phyloP scores from a whole-genome alignment of 2,888 invertebrate species.

The Hyposoter dolosus region DNA sequence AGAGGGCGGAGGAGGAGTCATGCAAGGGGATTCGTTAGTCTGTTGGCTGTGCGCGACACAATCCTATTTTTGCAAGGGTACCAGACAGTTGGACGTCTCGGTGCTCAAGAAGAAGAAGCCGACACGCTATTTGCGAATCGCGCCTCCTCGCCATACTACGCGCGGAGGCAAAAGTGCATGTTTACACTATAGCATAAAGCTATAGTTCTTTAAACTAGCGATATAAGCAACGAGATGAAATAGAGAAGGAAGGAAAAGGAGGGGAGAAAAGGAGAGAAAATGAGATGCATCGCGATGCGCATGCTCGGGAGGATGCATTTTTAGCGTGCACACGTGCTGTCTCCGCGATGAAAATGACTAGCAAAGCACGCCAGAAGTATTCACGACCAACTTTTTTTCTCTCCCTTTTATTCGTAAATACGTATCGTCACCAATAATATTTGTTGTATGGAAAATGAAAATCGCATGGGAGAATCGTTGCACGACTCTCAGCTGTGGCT shows the following conservation, averaged over 20 bases:
- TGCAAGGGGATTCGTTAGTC: constrained; percentile 28
- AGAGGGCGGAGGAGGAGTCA: constrained; percentile 43
- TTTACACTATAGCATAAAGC: constrained; percentile 29
- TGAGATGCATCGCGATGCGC: constrained; percentile 41
- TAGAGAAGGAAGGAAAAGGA: constrained; percentile 7
- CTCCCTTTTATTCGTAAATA: background rate
- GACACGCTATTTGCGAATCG: constrained; percentile 64
- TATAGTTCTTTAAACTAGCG: background rate
- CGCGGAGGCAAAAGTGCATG: constrained; percentile 31
- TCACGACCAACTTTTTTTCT: background rate
- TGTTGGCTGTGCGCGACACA: constrained; percentile 64
- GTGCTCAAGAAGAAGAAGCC: constrained; percentile 41
- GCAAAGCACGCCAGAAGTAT: constrained; percentile 38
- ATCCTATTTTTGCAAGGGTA: constrained; percentile 82
- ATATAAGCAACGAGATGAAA: constrained; percentile 21
- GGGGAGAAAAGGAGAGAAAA: constrained; percentile 15
- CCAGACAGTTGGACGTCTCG: constrained; percentile 83
- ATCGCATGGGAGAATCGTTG: constrained; percentile 35
- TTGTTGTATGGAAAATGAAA: constrained; percentile 46
- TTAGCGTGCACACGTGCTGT: constrained; percentile 71
- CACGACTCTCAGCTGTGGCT: constrained; percentile 19
- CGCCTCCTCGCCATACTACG: constrained; percentile 21
- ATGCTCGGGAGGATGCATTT: constrained; percentile 60
- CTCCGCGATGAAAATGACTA: constrained; percentile 50
- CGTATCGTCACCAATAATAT: constrained; percentile 37